Evolutionary conservation across 2,113 vertebrate genomes (phyloP), one percentile per base, ranked within the genome.

Genomic region (Willisornis vidua): DNA sequence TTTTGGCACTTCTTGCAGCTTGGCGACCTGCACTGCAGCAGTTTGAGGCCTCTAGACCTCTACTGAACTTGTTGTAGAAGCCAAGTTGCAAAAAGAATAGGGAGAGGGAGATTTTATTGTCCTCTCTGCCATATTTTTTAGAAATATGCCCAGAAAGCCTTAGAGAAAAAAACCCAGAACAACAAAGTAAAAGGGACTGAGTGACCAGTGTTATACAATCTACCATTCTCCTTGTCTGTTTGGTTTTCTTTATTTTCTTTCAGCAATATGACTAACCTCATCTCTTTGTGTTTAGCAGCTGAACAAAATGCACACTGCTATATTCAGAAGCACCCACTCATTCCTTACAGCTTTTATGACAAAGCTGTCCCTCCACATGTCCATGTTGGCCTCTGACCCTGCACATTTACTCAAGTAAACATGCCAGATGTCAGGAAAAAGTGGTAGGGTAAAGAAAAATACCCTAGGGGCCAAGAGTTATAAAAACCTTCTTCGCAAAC

Each of bases 351-450:
- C 92, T 96, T 97, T 98, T 96, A 96, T 94, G 95, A 93, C 93
- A 98, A 97, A 97, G 70, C 96, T 97, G 97, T 97, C 97, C 97
- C 94, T 97, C 97, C 97, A 94, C 97, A 98, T 98, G 98, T 98
- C 98, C 92, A 4, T 19, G 37, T 72, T 97, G 98, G 97, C 98
- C 98, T 97, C 91, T 98, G 97, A 97, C 97, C 97, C 73, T 77
- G 95, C 91, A 96, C 87, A 10, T 98, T 98, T 98, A 98, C 97
- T 97, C 93, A 96, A 98, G 98, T 98, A 98, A 98, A 98, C 96
- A 97, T 93, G 96, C 96, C 98, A 99, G 98, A 98, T 98, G 98
- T 98, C 82, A 86, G 90, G 96, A 94, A 97, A 97, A 98, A 98
- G 96, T 92, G 81, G 92, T 87, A 96, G 98, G 98, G 98, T 98